These are phyloP conservation scores for Listronotus oregonensis DNA, from an alignment of 1,140 invertebrate genomes.

Conservation along the genomic window DNA sequence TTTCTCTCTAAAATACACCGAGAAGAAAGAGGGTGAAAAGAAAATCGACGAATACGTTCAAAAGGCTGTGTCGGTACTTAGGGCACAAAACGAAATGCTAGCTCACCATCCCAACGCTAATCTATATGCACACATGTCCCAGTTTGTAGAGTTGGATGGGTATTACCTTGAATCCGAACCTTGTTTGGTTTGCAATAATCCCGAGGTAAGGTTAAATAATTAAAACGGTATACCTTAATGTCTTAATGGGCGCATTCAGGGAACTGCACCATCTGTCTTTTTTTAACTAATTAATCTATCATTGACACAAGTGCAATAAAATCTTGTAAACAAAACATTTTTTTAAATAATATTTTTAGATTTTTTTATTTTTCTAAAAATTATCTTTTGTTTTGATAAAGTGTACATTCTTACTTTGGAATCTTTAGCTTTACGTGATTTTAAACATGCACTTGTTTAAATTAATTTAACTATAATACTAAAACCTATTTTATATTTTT, in stretches of 20 bases:
- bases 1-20: conserved; percentile 51
- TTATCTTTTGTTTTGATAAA: too few species aligned
- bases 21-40: conserved; percentile 39
- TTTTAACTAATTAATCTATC: neutral
- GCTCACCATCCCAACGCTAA: conserved; percentile 92
- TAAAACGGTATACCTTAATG: too few species aligned
- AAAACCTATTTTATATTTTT: neutral
- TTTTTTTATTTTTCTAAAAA: too few species aligned
- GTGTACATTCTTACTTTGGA: too few species aligned
- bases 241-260: too few species aligned
- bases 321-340: too few species aligned
- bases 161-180: conserved; percentile 97
- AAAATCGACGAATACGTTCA: conserved; percentile 78
- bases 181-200: conserved; percentile 96
- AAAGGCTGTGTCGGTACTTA: conserved; percentile 82
- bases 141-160: conserved; percentile 93
- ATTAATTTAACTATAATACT: too few species aligned
- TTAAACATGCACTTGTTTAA: too few species aligned
- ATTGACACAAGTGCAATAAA: too few species aligned
- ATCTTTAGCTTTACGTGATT: too few species aligned
- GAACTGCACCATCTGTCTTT: too few species aligned
- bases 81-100: conserved; percentile 85
- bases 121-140: conserved; percentile 88
- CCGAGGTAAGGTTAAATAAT: conserved; percentile 63
- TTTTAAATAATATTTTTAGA: too few species aligned